Evolutionary conservation across 2,888 invertebrate species (phyloP).

Genomic region (Melikaiella ostensackeni): DNA sequence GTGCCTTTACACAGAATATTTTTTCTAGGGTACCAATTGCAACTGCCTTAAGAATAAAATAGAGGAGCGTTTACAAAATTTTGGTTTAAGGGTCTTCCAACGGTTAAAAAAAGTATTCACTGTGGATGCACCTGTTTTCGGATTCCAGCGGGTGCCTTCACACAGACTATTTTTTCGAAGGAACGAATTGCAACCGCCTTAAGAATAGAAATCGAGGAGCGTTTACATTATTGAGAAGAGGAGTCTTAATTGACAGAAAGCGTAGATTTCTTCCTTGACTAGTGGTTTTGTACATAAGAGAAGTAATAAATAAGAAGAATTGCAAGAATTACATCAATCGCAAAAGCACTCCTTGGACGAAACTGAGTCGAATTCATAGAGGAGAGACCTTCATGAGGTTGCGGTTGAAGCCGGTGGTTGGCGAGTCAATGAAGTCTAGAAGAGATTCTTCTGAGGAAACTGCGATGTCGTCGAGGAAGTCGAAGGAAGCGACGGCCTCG

Average conservation of each 20-base stretch:
- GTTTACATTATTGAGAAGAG: background rate
- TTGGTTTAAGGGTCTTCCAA: no score
- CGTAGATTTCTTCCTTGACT: background rate
- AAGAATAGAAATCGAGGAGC: background rate
- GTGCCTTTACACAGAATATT: no score
- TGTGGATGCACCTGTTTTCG: background rate
- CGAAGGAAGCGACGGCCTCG: conserved; percentile 88
- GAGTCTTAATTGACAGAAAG: background rate
- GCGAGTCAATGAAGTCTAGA: conserved; percentile 57
- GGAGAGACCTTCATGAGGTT: conserved; percentile 70
- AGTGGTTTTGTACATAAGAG: conserved; percentile 13
- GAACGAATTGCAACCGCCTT: no score
- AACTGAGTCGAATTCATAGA: conserved; percentile 54
- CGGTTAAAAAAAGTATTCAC: no score
- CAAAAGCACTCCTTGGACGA: conserved; percentile 5
- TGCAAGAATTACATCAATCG: background rate
- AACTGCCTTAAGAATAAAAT: no score
- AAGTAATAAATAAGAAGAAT: conserved; percentile 1
- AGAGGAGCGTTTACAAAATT: no score
- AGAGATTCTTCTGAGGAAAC: conserved; percentile 60
- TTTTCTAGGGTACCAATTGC: no score
- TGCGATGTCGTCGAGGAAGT: conserved; percentile 85
- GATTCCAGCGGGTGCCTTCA: background rate
- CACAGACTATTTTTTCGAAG: background rate
- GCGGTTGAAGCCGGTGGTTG: conserved; percentile 56